phyloP scores from a whole-genome alignment of 1,140 invertebrate genomes.

The Artemia franciscana region DNA sequence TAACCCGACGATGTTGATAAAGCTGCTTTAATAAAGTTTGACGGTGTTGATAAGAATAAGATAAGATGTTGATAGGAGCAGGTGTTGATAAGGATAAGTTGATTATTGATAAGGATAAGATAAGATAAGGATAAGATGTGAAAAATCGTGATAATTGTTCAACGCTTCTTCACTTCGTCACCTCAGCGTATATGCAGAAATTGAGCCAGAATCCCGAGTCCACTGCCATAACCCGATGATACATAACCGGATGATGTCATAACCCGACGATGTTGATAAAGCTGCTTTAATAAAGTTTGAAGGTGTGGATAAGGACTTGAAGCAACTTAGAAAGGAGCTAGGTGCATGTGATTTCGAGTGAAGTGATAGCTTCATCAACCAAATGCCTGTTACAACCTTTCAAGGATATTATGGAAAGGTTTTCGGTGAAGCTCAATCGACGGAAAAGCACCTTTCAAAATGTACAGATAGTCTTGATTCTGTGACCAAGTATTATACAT shows the following conservation, averaged over 20 bases:
- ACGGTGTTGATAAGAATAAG: no score
- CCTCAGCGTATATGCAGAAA: no score
- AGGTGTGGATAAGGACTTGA: conserved; percentile 46
- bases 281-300: conserved; percentile 66
- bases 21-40: no score
- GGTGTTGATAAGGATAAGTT: no score
- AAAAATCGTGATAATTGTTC: no score
- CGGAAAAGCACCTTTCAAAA: background rate
- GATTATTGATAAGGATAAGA: no score
- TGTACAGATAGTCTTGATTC: conserved; percentile 35
- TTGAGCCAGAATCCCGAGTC: no score
- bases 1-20: conserved; percentile 46
- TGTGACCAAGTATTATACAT: conserved; percentile 67
- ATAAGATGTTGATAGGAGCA: no score
- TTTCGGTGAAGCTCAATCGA: conserved; percentile 26
- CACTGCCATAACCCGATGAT: no score
- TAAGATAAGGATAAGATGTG: no score
- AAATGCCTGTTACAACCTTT: conserved; percentile 55
- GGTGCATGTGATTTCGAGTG: no score
- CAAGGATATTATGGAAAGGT: conserved; percentile 61
- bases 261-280: conserved; percentile 64
- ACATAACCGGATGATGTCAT: conserved; percentile 56
- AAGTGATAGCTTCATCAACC: conserved; percentile 38
- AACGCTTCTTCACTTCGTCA: no score
- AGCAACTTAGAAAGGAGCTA: conserved; percentile 36